Evolutionary conservation across 2,113 vertebrate genomes (phyloP), one percentile per base, ranked within the genome.

Genomic region (Rhinolophus ferrumequinum): DNA sequence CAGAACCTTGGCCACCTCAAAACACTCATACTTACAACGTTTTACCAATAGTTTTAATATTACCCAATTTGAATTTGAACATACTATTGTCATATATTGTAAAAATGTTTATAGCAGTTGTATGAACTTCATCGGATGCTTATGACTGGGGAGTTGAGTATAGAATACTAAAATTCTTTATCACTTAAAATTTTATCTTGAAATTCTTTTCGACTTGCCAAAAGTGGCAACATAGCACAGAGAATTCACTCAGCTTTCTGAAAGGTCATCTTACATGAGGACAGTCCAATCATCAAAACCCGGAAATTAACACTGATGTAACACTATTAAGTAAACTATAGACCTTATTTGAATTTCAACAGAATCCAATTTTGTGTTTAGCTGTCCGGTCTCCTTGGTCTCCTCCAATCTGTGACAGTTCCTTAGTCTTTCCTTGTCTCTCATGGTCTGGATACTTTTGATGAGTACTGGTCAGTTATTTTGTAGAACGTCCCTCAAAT

Each of bases 91-190:
- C 54, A 77, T 21, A 15, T 87, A 33, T 38, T n/a, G 5, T 85
- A 44, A 90, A 50, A 64, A 58, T 91, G 22, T 19, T 85, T 81
- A 77, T 72, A 50, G 5, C 4, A 69, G n/a, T 35, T 83, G 67
- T 21, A 58, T 79, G 79, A 86, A 96, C 26, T 64, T 13, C 38
- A 76, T 52, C 19, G 52, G 38, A 84, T 4, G 16, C 7, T 86
- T 67, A 44, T 77, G 73, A 50, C 3, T 91, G 24, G 33, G 33
- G 26, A 64, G 33, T 28, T 88, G 33, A 67, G 56, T 79, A 73
- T 6, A 88, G 75, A 91, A 86, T 64, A 75, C 10, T 84, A 92
- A 96, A 88, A 92, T 84, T 69, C 28, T 72, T 60, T 79, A 52
- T 73, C 44, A 33, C 44, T 62, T 41, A 72, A 79, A 90, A n/a